A percentile compares a stretch with the other conserved stretches of the same genome.
phyloP scores from a whole-genome alignment of 2,888 invertebrate species.

The Ashinkailepas kermadecensis region DNA sequence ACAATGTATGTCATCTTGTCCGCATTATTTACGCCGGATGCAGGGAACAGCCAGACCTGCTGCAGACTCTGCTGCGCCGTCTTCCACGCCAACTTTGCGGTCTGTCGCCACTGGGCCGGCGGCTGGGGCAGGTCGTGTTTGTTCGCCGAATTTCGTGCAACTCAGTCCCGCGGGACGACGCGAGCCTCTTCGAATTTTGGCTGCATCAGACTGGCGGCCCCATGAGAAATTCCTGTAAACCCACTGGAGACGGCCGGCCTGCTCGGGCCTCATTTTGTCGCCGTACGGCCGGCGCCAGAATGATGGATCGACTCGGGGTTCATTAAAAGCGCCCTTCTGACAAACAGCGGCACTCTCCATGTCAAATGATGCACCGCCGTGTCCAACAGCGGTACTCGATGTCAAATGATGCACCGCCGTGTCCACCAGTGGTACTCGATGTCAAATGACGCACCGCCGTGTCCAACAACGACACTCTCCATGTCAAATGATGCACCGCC shows the following conservation, averaged over 20 bases:
- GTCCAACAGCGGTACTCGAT: too few relatives aligned
- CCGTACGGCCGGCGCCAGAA: background rate
- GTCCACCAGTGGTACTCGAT: too few relatives aligned
- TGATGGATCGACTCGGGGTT: background rate
- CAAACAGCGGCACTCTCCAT: background rate
- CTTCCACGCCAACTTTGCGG: background rate
- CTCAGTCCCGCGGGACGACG: background rate
- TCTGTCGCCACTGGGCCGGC: background rate
- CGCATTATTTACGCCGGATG: too few relatives aligned
- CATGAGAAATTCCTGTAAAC: conserved; percentile 5
- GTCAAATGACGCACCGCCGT: too few relatives aligned
- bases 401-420: too few relatives aligned
- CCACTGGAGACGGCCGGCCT: background rate
- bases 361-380: too few relatives aligned
- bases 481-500: too few relatives aligned
- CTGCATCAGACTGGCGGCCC: background rate
- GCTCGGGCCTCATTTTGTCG: background rate
- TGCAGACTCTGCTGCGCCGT: background rate
- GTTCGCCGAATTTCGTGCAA: background rate
- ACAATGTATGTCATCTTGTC: too few relatives aligned
- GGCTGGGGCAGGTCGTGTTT: background rate
- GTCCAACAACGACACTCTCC: too few relatives aligned
- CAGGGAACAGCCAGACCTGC: background rate
- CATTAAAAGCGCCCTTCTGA: background rate
- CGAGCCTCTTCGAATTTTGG: conserved; percentile 4